Conservation (phyloP, 2,888 invertebrate genomes). For the Physocephala rufipes region DNA sequence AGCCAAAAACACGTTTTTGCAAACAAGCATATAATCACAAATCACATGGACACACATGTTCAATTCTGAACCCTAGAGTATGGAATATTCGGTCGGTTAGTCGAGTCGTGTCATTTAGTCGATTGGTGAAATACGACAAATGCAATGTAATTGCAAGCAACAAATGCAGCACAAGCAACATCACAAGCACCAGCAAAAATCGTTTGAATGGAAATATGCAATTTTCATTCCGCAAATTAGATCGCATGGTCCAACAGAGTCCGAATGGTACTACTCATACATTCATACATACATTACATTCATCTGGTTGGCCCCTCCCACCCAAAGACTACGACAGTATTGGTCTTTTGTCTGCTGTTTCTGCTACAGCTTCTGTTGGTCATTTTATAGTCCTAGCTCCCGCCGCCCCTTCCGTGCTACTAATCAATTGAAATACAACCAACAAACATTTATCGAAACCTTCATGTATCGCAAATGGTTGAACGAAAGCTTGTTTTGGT, state of each 20-base stretch:
- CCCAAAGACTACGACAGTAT: neutral
- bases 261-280: too few relatives aligned
- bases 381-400: neutral
- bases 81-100: too few relatives aligned
- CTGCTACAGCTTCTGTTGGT: slow-evolving; percentile 6
- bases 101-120: neutral
- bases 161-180: slow-evolving; percentile 28
- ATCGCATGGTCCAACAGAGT: slow-evolving; percentile 18
- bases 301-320: slow-evolving; percentile 2
- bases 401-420: too few relatives aligned
- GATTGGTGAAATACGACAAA: neutral
- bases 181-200: slow-evolving; percentile 36
- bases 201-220: slow-evolving; percentile 46
- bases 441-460: neutral
- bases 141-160: slow-evolving; percentile 44
- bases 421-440: slow-evolving; percentile 3
- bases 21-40: neutral
- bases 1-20: too few relatives aligned
- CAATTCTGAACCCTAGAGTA: neutral
- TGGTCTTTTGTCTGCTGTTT: neutral
- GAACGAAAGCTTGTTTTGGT: slow-evolving; percentile 17
- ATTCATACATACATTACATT: too few relatives aligned
- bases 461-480: neutral
- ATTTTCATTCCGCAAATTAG: slow-evolving; percentile 44
- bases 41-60: neutral